Evolutionary conservation across 2,797 vertebrate genomes (phyloP).

Genomic region (Chlorospingus semifuscus): DNA sequence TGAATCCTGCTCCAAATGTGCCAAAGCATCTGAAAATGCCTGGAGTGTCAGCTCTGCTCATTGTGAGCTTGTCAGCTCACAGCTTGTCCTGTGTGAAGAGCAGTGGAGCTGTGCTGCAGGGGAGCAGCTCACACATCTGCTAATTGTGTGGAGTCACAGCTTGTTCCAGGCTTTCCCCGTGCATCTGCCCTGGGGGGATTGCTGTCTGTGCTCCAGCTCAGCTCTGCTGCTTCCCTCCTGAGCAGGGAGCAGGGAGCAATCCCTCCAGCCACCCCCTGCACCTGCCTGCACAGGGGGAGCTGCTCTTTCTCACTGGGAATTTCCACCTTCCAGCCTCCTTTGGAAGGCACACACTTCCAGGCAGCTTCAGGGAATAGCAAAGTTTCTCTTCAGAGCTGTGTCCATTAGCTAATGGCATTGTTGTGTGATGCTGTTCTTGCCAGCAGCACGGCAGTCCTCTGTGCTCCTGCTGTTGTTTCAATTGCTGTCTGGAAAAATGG

Average conservation of each 20-base stretch:
- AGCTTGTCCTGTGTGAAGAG: not conserved
- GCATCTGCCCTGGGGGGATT: not conserved
- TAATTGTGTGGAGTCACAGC: not conserved
- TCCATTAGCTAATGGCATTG: not conserved
- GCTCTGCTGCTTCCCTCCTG: not conserved
- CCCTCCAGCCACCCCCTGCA: not conserved
- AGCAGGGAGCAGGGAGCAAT: not conserved
- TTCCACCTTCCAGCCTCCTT: not conserved
- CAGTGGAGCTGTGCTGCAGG: not conserved
- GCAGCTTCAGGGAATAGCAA: not conserved
- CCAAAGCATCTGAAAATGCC: conserved; percentile 21
- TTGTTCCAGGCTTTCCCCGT: not conserved
- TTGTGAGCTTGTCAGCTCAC: not conserved
- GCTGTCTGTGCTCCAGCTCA: not conserved
- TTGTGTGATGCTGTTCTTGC: not conserved
- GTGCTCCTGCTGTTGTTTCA: not conserved
- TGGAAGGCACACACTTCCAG: not conserved
- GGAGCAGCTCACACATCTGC: conserved; percentile 2
- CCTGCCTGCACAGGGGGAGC: not conserved
- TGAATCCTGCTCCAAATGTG: conserved; percentile 15
- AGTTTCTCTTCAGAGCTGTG: not conserved
- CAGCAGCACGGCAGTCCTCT: not conserved
- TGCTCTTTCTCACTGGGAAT: not conserved
- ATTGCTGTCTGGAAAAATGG: not conserved
- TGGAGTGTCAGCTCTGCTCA: not conserved